phyloP scores from a whole-genome alignment of 2,888 invertebrate species.

The Hirtodrosophila confusa region DNA sequence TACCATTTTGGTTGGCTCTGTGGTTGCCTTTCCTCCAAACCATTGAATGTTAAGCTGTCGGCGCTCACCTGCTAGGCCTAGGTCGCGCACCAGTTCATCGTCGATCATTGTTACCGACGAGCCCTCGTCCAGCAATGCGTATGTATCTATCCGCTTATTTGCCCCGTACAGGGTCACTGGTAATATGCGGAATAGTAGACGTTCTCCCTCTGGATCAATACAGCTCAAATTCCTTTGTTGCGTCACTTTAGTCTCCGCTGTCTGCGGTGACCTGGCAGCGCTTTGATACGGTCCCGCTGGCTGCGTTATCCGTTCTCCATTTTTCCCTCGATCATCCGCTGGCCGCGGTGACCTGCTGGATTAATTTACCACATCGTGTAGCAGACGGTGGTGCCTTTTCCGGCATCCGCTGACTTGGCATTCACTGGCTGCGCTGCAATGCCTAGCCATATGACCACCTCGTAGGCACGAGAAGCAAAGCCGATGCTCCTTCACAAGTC shows the following conservation, averaged over 20 bases:
- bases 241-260: neutral
- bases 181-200: neutral
- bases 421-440: conserved; percentile 1
- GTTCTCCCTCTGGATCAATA: neutral
- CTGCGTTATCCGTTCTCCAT: neutral
- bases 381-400: conserved; percentile 9
- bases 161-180: conserved; percentile 8
- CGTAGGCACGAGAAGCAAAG: conserved; percentile 10
- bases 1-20: no score
- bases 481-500: no score
- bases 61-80: no score
- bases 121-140: no score
- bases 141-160: no score
- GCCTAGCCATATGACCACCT: conserved; percentile 11
- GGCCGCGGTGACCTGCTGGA: no score
- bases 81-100: no score
- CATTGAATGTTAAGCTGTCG: no score
- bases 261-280: no score
- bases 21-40: no score
- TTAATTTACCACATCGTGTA: conserved; percentile 2
- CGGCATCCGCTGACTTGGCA: conserved; percentile 15
- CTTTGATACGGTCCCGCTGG: neutral
- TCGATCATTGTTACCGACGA: no score
- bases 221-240: no score
- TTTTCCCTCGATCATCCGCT: neutral